Evolutionary conservation across 2,113 vertebrate species (phyloP).

Genomic region (Aviceda subcristata): DNA sequence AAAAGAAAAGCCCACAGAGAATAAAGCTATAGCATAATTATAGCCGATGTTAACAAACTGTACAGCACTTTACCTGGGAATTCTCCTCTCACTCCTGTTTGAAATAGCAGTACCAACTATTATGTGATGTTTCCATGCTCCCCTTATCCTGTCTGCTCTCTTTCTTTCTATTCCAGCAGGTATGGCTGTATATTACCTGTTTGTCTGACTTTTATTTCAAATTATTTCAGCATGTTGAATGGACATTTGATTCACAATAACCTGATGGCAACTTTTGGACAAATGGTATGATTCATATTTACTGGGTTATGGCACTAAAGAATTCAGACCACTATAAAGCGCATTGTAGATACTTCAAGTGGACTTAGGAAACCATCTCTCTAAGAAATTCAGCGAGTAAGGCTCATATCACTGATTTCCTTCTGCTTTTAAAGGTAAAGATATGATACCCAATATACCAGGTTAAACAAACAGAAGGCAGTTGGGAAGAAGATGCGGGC

Average conservation of each 20-base stretch:
- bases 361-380: conserved; percentile 56
- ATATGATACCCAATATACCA: conserved; percentile 98
- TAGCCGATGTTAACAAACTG: conserved; percentile 20
- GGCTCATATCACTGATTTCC: conserved; percentile 47
- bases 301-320: conserved; percentile 63
- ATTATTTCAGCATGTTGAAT: conserved; percentile 46
- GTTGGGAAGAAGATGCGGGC: conserved; percentile 98
- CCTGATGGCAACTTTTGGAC: conserved; percentile 28
- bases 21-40: conserved; percentile 58
- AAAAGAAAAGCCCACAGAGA: conserved; percentile 65
- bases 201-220: not conserved
- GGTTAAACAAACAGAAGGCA: conserved; percentile 95
- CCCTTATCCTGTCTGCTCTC: not conserved
- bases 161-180: not conserved
- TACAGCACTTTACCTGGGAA: conserved; percentile 21
- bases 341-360: conserved; percentile 36
- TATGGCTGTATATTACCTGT: not conserved
- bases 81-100: not conserved
- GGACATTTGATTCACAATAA: conserved; percentile 47
- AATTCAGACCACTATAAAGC: conserved; percentile 56
- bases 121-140: not conserved
- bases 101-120: not conserved
- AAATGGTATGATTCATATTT: conserved; percentile 20
- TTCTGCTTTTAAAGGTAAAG: conserved; percentile 87
- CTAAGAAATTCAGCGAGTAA: conserved; percentile 66